A percentile compares a stretch with the other conserved stretches of the same genome.
These are phyloP conservation scores for Danio jaintianensis DNA, from an alignment of 2,797 vertebrate species.

Conservation along the genomic window DNA sequence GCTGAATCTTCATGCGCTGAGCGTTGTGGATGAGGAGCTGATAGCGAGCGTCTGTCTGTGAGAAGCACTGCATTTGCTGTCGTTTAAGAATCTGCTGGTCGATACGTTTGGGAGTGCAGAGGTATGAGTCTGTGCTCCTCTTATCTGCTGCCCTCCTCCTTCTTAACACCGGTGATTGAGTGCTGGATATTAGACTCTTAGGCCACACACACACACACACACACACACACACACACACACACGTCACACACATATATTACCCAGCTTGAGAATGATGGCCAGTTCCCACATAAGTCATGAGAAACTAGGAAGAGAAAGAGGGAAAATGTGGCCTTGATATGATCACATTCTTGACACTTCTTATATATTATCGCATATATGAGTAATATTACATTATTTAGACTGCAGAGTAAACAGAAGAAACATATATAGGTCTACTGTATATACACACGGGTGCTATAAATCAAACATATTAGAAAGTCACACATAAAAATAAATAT, in stretches of 20 bases:
- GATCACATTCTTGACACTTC: not conserved
- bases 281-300: slow-evolving; percentile 64
- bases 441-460: no score
- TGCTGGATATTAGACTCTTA: slow-evolving; percentile 66
- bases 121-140: slow-evolving; percentile 56
- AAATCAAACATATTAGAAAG: no score
- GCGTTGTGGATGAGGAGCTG: slow-evolving; percentile 47
- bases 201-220: slow-evolving; percentile 66
- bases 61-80: slow-evolving; percentile 66
- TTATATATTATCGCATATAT: not conserved
- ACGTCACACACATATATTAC: slow-evolving; percentile 61
- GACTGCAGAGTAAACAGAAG: no score
- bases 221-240: slow-evolving; percentile 38
- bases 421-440: no score
- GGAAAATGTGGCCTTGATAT: not conserved
- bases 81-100: slow-evolving; percentile 54
- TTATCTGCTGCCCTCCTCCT: slow-evolving; percentile 66
- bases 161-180: slow-evolving; percentile 71
- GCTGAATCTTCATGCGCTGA: slow-evolving; percentile 51
- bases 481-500: no score
- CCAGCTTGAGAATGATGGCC: slow-evolving; percentile 34
- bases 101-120: slow-evolving; percentile 45
- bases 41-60: slow-evolving; percentile 51
- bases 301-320: slow-evolving; percentile 4
- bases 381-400: not conserved